Base-by-base conservation (phyloP, 2,888 invertebrate species). In the Kuschelorhynchus macadamiae region DNA sequence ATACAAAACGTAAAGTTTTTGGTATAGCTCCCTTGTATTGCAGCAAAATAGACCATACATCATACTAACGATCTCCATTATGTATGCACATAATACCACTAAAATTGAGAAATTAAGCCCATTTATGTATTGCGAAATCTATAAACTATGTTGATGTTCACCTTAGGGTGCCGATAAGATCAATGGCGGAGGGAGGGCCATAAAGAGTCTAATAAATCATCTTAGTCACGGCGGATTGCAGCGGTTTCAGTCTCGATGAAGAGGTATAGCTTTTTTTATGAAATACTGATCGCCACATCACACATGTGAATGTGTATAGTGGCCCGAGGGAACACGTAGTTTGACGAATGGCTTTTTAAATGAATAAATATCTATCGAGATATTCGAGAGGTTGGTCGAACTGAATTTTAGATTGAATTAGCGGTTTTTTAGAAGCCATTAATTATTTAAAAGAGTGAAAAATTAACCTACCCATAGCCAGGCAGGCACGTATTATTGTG, bases 171-270 rank as follows among this genome's bases (percentile, higher is more conserved):
- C 44, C 56, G 55, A 56, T 55, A 56, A 56, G 41, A 63, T 63
- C 55, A 39, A 55, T 56, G 18, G 39, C 16, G 32, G 17, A 56
- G 56, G 47, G 49, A 41, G 12, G 21, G 12, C 39, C 56, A 33
- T 55, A 63, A 63, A 63, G 36, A 41, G 63, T 53, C 47, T 30
- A 55, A 63, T 63, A 63, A 63, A 63, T 63, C 63, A 63, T 56
- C 55, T 63, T 63, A 56, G 63, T 63, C 53, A 55, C 63, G 47
- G 55, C 25, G 36, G 46, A 46, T 57, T 57, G 33, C 33, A 25
- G 46, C 20, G 36, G 20, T 46, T 46, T 17, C 30, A 57, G 20
- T 46, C 30, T 17, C 30, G 42, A 47, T 20, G 33, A 17, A 44
- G 57, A 3, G 4, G 9, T 36, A 12, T 11, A 9, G 12, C 4